Evolutionary conservation across 2,113 vertebrate genomes (phyloP), one percentile per base, ranked within the genome.

Genomic region (Procapra przewalskii): DNA sequence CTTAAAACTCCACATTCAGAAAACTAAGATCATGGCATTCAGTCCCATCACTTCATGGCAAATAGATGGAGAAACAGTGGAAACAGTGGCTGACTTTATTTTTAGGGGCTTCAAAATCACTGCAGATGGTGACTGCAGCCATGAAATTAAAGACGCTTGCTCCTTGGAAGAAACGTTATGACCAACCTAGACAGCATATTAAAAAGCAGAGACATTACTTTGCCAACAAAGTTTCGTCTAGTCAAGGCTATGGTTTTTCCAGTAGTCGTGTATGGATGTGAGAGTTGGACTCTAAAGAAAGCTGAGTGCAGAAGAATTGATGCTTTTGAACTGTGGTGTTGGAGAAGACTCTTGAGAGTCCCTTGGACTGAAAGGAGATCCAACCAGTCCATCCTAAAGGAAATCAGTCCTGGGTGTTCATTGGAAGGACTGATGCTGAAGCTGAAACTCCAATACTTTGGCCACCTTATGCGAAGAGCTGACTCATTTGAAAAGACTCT

Each of bases 141-240:
- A 71, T 71, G 67, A 71, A 36, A 71, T 23, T 71, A 71, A 71
- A 36, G n/a, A 71, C 0, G 0, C n/a, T 71, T 71, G n/a, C 64
- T 23, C 19, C n/a, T 23, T 71, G 67, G 67, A 36, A 36, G 67
- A 71, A 71, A 36, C 36, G 9, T 36, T 71, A 71, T 36, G 19
- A 71, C 19, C 67, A 71, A 71, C n/a, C 19, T 71, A 71, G 67
- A 71, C 5, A 71, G n/a, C 67, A 36, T 36, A 71, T 23, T 71
- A 6, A 36, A 71, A 71, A 36, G n/a, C 67, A 71, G 19, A 36
- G 4, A 36, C n/a, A 36, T 23, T 71, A 23, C n/a, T 71, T 71
- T 36, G 64, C 64, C n/a, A 23, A 12, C n/a, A 23, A 71, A 71
- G 4, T 1, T 71, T 3, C 9, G 0, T 12, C n/a, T 71, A 71